Conservation (phyloP, 2,797 vertebrate species). For the Gymnodraco acuticeps region DNA sequence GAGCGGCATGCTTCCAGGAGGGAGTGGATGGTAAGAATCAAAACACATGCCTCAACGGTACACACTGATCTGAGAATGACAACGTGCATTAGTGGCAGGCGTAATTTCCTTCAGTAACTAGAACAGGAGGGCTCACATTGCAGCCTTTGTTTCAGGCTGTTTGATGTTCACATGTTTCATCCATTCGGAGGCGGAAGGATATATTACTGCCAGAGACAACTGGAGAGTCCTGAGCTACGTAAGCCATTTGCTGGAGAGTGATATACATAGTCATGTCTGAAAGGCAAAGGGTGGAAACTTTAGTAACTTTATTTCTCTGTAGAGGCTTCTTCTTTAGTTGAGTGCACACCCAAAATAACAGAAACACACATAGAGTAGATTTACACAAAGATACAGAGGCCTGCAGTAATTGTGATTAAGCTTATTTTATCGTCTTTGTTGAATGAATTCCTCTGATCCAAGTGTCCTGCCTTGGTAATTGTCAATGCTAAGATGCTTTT, state of each 20-base stretch:
- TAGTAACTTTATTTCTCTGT: constrained; percentile 2
- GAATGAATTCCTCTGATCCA: not conserved
- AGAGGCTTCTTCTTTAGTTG: not conserved
- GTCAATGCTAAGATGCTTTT: not conserved
- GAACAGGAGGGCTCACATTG: constrained; percentile 39
- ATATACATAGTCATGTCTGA: constrained; percentile 43
- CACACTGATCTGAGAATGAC: constrained; percentile 49
- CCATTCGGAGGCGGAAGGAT: constrained; percentile 46
- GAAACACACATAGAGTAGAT: not conserved
- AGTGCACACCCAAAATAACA: not conserved
- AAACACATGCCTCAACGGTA: constrained; percentile 60
- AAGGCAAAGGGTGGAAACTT: constrained; percentile 32
- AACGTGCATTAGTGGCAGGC: constrained; percentile 33
- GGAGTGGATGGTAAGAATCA: constrained; percentile 54
- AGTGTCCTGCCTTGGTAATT: not conserved
- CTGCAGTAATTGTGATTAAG: not conserved
- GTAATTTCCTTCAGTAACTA: constrained; percentile 52
- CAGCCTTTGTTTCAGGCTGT: constrained; percentile 48
- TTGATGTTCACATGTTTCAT: constrained; percentile 66
- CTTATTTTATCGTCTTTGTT: not conserved
- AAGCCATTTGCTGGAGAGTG: constrained; percentile 58
- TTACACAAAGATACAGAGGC: not conserved
- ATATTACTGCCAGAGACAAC: constrained; percentile 57
- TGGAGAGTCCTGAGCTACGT: constrained; percentile 46
- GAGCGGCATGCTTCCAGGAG: constrained; percentile 58